A percentile compares a stretch with the other conserved stretches of the same genome.
Evolutionary conservation across 2,888 invertebrate genomes (phyloP).

Genomic region (Mamestra brassicae): DNA sequence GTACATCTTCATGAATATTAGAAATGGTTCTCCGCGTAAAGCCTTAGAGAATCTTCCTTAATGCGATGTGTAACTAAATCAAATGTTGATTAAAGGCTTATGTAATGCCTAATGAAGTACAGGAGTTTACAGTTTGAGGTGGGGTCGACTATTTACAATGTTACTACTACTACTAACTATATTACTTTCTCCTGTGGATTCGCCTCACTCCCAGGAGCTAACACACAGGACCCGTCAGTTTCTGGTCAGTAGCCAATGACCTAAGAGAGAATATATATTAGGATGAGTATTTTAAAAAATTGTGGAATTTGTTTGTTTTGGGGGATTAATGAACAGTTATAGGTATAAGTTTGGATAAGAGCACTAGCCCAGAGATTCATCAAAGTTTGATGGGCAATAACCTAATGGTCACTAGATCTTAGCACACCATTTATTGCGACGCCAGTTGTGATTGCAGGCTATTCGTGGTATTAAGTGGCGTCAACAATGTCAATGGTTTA

Average conservation of each 20-base stretch:
- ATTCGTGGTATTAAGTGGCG: too few species aligned
- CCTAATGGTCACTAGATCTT: not conserved
- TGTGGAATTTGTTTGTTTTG: too few species aligned
- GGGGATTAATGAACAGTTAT: not conserved
- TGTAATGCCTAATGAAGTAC: constrained; percentile 32
- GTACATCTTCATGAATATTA: constrained; percentile 45
- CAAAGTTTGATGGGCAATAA: constrained; percentile 2
- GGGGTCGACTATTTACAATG: not conserved
- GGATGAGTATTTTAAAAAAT: too few species aligned
- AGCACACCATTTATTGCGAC: not conserved
- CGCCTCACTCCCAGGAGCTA: not conserved
- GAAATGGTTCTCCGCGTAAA: constrained; percentile 17
- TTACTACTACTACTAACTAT: too few species aligned
- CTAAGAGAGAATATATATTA: not conserved
- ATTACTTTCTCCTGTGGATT: not conserved
- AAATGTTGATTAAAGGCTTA: constrained; percentile 37
- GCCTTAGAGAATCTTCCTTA: constrained; percentile 22
- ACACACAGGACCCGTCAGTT: not conserved
- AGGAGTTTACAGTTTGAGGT: constrained; percentile 19
- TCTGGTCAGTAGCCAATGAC: not conserved
- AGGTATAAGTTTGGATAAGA: not conserved
- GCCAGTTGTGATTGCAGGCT: too few species aligned
- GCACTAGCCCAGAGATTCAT: not conserved
- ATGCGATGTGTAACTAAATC: constrained; percentile 19
- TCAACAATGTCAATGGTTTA: not conserved